Conservation (phyloP, 2,888 invertebrate species). For the Morpho helenor region DNA sequence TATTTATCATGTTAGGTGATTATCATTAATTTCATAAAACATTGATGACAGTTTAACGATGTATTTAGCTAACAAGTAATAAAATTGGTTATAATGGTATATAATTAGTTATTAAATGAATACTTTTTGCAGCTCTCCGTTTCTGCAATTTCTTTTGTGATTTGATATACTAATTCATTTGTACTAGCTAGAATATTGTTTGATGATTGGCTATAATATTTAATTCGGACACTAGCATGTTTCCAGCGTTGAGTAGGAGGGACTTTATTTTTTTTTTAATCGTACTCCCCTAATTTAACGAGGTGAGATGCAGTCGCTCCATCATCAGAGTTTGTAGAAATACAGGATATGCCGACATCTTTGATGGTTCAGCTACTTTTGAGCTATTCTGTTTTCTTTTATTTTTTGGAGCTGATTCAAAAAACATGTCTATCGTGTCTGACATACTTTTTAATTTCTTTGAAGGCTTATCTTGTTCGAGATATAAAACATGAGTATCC, state of each 20-base stretch:
- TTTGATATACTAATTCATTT: conserved; percentile 1
- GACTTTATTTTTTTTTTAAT: conserved; percentile 3
- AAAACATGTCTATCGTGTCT: background rate
- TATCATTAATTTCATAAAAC: background rate
- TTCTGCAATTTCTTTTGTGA: conserved; percentile 3
- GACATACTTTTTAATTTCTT: background rate
- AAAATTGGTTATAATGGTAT: background rate
- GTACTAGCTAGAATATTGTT: background rate
- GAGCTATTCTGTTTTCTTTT: background rate
- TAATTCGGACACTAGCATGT: conserved; percentile 1
- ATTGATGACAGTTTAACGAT: background rate
- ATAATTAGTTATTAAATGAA: background rate
- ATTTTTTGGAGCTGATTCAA: background rate
- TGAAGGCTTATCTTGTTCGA: background rate
- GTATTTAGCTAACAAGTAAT: background rate
- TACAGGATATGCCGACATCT: background rate
- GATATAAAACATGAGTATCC: no score
- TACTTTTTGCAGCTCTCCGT: background rate
- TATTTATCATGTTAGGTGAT: background rate
- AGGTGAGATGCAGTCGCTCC: conserved; percentile 1
- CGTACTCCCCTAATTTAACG: conserved; percentile 5
- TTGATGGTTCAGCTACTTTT: background rate
- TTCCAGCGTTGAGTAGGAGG: conserved; percentile 1
- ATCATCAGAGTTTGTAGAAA: conserved; percentile 3
- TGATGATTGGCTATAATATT: conserved; percentile 8